phyloP scores from a whole-genome alignment of 2,113 vertebrate species.

The Mus pahari region DNA sequence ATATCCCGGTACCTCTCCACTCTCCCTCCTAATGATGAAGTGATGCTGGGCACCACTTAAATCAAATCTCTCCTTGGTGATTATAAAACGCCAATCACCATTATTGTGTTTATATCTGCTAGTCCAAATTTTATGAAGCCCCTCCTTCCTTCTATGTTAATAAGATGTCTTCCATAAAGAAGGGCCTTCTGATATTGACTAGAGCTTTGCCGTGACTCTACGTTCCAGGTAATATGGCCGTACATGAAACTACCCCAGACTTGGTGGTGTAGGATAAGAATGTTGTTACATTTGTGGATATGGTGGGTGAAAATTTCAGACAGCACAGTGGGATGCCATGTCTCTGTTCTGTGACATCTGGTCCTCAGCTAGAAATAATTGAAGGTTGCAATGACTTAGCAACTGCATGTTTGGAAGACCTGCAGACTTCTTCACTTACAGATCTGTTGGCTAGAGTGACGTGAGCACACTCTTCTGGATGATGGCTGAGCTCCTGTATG shows the following conservation, averaged over 20 bases:
- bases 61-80: background rate
- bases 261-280: constrained; percentile 33
- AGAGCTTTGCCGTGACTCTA: background rate
- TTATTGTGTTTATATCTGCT: background rate
- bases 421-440: background rate
- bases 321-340: background rate
- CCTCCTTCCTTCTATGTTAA: constrained; percentile 25
- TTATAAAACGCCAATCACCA: background rate
- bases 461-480: background rate
- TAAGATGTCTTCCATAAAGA: background rate
- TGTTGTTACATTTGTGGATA: constrained; percentile 37
- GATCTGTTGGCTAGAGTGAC: background rate
- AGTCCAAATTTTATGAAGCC: background rate
- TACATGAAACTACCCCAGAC: background rate
- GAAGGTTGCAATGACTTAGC: constrained; percentile 44
- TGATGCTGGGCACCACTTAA: background rate
- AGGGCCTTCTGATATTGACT: background rate
- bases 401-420: background rate
- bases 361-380: background rate
- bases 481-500: background rate
- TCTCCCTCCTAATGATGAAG: background rate
- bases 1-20: background rate
- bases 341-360: constrained; percentile 42
- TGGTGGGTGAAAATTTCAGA: constrained; percentile 51
- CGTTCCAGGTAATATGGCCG: background rate